phyloP scores from a whole-genome alignment of 2,113 vertebrate species.

The Cichladusa arquata region DNA sequence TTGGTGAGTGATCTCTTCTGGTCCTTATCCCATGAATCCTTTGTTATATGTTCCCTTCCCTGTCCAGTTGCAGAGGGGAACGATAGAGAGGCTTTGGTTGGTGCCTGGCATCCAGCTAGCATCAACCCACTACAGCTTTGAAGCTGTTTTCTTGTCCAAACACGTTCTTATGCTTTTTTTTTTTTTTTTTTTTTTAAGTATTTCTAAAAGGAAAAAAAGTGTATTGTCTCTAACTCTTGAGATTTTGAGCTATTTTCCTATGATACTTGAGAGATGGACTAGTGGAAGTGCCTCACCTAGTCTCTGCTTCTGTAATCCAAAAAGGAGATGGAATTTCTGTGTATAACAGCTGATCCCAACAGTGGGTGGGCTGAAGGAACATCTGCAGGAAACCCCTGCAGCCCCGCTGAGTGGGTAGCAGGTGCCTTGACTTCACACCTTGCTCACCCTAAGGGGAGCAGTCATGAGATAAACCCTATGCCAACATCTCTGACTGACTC shows the following conservation, averaged over 20 bases:
- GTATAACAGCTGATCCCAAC: background rate
- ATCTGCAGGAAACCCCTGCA: background rate
- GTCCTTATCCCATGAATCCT: background rate
- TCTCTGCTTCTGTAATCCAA: background rate
- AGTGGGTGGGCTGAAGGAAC: background rate
- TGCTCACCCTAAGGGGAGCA: background rate
- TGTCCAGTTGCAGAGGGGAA: background rate
- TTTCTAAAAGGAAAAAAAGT: background rate
- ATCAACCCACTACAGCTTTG: background rate
- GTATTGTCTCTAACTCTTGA: background rate
- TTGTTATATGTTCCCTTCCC: background rate
- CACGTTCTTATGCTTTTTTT: background rate
- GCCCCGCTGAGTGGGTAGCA: background rate
- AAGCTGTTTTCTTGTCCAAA: background rate
- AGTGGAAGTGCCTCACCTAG: background rate
- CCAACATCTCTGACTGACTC: background rate
- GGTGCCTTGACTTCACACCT: background rate
- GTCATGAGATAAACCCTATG: background rate
- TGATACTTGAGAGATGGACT: background rate
- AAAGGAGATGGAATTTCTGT: background rate
- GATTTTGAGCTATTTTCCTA: background rate
- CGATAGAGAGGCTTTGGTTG: background rate
- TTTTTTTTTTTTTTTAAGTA: background rate
- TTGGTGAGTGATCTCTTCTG: background rate
- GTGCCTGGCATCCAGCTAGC: background rate